These are phyloP conservation scores for Alectura lathami DNA, from an alignment of 2,113 vertebrate species.

Conservation along the genomic window DNA sequence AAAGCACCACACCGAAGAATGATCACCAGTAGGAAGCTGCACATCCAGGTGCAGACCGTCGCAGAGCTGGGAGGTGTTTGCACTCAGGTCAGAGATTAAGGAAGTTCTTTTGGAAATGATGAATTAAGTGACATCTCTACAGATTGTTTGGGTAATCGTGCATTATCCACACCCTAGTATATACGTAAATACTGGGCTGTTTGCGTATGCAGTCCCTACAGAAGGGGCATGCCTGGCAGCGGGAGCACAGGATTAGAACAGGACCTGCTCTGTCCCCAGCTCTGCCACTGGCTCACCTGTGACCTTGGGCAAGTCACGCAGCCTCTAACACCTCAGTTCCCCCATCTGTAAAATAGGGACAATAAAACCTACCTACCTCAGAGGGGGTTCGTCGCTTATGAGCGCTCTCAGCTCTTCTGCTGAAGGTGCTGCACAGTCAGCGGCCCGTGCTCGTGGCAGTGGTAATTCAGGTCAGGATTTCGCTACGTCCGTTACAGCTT, in stretches of 20 bases:
- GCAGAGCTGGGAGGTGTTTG: not conserved
- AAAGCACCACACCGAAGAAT: not conserved
- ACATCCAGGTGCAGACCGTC: not conserved
- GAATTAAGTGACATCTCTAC: not conserved
- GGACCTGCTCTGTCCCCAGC: not conserved
- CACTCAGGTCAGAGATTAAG: slow-evolving; percentile 30
- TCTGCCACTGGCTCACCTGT: slow-evolving; percentile 20
- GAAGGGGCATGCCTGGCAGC: not conserved
- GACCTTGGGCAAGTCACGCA: slow-evolving; percentile 68
- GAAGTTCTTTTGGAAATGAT: slow-evolving; percentile 12
- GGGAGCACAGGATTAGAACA: not conserved
- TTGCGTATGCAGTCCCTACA: not conserved
- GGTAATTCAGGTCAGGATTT: slow-evolving; percentile 42
- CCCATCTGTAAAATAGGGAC: slow-evolving; percentile 72
- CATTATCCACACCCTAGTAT: not conserved
- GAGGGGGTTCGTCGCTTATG: slow-evolving; percentile 34
- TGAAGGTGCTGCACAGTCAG: slow-evolving; percentile 56
- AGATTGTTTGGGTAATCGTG: not conserved
- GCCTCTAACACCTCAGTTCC: slow-evolving; percentile 56
- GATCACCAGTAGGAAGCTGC: not conserved
- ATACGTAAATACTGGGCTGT: not conserved
- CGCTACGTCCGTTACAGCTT: not conserved
- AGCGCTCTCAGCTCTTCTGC: slow-evolving; percentile 53
- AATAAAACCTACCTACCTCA: slow-evolving; percentile 68
- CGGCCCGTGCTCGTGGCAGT: not conserved